Conservation (phyloP, 2,888 invertebrate species). For the Scrobipalpa costella region DNA sequence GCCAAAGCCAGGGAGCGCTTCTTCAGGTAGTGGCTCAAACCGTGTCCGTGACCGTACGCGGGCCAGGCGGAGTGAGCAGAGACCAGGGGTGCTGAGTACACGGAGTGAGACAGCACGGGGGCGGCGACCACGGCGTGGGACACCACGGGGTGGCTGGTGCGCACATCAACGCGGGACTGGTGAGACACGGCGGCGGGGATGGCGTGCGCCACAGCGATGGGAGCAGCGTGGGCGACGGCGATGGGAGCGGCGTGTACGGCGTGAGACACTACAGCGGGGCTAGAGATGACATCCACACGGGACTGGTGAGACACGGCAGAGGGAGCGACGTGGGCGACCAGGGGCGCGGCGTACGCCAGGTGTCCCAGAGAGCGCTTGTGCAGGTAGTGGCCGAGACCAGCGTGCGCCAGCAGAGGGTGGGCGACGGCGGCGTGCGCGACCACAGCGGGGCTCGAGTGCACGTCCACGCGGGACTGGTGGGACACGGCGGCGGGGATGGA, state of each 20-base stretch:
- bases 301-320: constrained; percentile 54
- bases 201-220: no score
- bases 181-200: constrained; percentile 66
- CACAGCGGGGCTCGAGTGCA: constrained; percentile 59
- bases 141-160: constrained; percentile 40
- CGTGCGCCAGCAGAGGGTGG: constrained; percentile 48
- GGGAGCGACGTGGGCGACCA: constrained; percentile 51
- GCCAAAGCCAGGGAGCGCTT: constrained; percentile 57
- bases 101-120: constrained; percentile 42
- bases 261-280: constrained; percentile 56
- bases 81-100: constrained; percentile 47
- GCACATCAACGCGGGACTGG: constrained; percentile 70
- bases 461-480: constrained; percentile 78
- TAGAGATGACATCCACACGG: constrained; percentile 58
- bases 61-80: constrained; percentile 50
- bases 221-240: constrained; percentile 33
- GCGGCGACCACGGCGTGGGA: constrained; percentile 33
- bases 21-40: constrained; percentile 49
- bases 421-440: constrained; percentile 51
- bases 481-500: constrained; percentile 72
- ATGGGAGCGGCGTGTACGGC: constrained; percentile 46
- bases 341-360: constrained; percentile 50
- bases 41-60: constrained; percentile 32
- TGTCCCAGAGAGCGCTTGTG: constrained; percentile 56
- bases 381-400: constrained; percentile 45